Conservation (phyloP, 2,888 invertebrate species). For the Oscheius sp. region DNA sequence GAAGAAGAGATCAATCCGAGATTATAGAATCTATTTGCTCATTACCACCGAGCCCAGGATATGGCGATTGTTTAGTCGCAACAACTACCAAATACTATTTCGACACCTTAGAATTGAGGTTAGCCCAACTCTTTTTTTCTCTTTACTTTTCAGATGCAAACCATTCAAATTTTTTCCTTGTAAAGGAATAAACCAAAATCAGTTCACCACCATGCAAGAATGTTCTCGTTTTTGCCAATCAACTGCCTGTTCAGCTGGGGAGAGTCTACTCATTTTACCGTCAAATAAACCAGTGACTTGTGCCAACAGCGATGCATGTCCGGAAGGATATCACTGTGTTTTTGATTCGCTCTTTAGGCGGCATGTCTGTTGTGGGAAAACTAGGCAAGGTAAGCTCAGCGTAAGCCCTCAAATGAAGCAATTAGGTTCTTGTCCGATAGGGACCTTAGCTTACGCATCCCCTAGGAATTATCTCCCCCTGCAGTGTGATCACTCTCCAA, state of each 20-base stretch:
- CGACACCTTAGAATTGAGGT: conserved; percentile 46
- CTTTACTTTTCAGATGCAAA: conserved; percentile 42
- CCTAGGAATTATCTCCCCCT: conserved; percentile 36
- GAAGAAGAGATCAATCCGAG: not conserved
- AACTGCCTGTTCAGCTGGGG: conserved; percentile 47
- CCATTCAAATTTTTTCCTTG: conserved; percentile 49
- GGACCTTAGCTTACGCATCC: conserved; percentile 38
- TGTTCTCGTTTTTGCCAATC: conserved; percentile 47
- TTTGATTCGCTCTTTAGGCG: conserved; percentile 47
- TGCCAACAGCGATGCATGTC: conserved; percentile 31
- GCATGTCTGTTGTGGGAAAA: conserved; percentile 49
- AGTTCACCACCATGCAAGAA: conserved; percentile 42
- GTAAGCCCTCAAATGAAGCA: too few relatives aligned
- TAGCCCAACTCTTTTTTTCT: not conserved
- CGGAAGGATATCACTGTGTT: conserved; percentile 45
- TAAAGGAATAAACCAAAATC: conserved; percentile 41
- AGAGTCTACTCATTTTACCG: conserved; percentile 39
- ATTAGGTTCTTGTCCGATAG: conserved; percentile 49
- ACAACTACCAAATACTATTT: conserved; percentile 45
- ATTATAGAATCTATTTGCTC: conserved; percentile 38
- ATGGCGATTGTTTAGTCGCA: conserved; percentile 46
- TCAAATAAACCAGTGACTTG: conserved; percentile 45
- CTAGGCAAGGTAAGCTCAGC: conserved; percentile 9
- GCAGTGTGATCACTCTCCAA: conserved; percentile 38
- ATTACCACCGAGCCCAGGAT: conserved; percentile 50